phyloP scores from a whole-genome alignment of 2,888 invertebrate species.

The Chrysolina americana region DNA sequence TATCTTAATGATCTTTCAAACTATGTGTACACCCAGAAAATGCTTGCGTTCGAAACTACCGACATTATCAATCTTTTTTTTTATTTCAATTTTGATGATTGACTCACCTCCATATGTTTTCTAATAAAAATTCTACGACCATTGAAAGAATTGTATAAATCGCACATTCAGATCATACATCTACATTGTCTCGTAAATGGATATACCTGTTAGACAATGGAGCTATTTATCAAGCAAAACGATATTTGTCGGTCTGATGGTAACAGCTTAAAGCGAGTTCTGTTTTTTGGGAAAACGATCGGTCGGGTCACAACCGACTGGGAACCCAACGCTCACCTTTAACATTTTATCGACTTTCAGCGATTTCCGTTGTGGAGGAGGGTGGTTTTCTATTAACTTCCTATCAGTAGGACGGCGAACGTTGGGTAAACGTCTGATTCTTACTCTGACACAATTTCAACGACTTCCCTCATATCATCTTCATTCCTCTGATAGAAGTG shows the following conservation, averaged over 20 bases:
- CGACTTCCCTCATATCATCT: conserved; percentile 46
- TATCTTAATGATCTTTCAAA: too few species aligned
- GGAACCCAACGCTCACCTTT: conserved; percentile 54
- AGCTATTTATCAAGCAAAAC: not conserved
- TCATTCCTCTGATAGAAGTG: conserved; percentile 27
- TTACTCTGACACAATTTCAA: conserved; percentile 50
- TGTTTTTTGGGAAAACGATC: conserved; percentile 19
- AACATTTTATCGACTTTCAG: conserved; percentile 59
- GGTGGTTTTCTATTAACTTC: conserved; percentile 58
- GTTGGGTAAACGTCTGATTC: conserved; percentile 3
- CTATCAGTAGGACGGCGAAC: conserved; percentile 51
- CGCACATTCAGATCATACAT: too few species aligned
- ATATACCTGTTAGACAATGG: too few species aligned
- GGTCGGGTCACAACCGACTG: not conserved
- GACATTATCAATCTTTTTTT: too few species aligned
- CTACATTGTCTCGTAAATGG: too few species aligned
- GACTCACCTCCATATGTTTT: too few species aligned
- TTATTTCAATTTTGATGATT: too few species aligned
- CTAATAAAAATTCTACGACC: too few species aligned
- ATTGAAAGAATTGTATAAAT: too few species aligned
- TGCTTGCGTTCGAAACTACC: too few species aligned
- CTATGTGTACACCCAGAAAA: too few species aligned
- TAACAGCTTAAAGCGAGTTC: not conserved
- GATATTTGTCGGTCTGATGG: not conserved
- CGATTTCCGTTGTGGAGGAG: conserved; percentile 56